phyloP scores from a whole-genome alignment of 2,888 invertebrate genomes.

The Archips xylosteana region DNA sequence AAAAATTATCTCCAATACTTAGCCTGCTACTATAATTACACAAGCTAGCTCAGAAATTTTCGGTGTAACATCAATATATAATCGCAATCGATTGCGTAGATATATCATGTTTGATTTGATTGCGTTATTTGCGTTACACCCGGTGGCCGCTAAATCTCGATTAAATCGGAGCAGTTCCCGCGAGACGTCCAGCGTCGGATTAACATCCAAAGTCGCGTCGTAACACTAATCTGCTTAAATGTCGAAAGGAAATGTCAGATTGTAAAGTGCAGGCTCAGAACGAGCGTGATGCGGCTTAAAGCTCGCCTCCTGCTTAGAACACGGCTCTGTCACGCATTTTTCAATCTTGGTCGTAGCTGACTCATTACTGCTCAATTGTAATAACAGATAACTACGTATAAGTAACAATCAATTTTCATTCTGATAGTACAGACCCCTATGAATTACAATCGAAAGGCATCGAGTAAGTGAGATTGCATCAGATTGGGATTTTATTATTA shows the following conservation, averaged over 20 bases:
- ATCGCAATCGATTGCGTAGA: constrained; percentile 14
- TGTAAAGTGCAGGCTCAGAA: constrained; percentile 78
- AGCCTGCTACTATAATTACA: constrained; percentile 48
- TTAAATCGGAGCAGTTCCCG: constrained; percentile 79
- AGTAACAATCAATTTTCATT: not conserved
- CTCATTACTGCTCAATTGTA: constrained; percentile 10
- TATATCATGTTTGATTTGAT: constrained; percentile 37
- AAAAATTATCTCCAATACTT: constrained; percentile 53
- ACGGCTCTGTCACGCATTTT: constrained; percentile 58
- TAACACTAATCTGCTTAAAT: constrained; percentile 85
- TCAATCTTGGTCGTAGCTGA: constrained; percentile 38
- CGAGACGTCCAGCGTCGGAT: constrained; percentile 82
- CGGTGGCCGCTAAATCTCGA: constrained; percentile 75
- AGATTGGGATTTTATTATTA: not conserved
- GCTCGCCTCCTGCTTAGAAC: constrained; percentile 69
- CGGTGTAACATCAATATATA: constrained; percentile 20
- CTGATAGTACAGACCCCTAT: not conserved
- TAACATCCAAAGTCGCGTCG: constrained; percentile 79
- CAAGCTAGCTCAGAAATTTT: constrained; percentile 43
- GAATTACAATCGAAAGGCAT: not conserved
- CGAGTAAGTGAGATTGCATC: not conserved
- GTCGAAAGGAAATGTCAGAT: constrained; percentile 86
- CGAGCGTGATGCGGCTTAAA: constrained; percentile 75
- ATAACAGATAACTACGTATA: constrained; percentile 16
- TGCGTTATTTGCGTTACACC: constrained; percentile 52